Base-by-base conservation (phyloP, 2,888 invertebrate genomes). In the Amphipoea lucens region DNA sequence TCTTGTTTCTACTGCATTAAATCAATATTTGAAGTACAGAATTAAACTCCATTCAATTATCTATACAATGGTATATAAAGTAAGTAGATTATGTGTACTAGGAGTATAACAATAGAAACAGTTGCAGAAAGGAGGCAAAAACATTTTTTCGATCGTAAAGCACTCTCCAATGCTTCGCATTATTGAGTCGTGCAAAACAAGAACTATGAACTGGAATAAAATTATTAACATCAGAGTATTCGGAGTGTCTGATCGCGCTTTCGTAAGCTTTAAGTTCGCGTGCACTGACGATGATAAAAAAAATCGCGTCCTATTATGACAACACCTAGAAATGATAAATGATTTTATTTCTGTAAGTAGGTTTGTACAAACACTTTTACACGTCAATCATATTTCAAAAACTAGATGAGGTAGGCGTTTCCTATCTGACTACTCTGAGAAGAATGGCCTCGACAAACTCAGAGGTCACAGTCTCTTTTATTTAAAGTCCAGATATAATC, bases 221-320 rank as follows among this genome's bases (percentile, higher is more conserved):
- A 42, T 66, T n/a, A 66, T n/a, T 45, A 42, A 76, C 23, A 6
- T 17, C 11, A 4, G 7, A 29, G 36, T 65, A 36, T 54, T 65
- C 17, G n/a, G 23, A 36, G 51, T 51, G 12, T 57, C 45, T 60
- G 57, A 36, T 60, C 20, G 12, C 45, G 12, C n/a, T 48, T 48
- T n/a, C 20, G 20, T 40, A 62, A 40, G 48, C 51, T 20, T 42
- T 63, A 2, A 57, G 40, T 67, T n/a, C 67, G 14, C 12, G n/a
- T 11, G 79, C 79, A 67, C 48, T 23, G 57, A n/a, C 48, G 40
- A 42, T 29, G 57, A 57, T 12, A 45, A n/a, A 62, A 63, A 63
- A 63, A 7, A n/a, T 12, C 17, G 17, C 36, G 57, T 57, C 7
- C 23, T 23, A 36, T 69, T 69, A 29, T 23, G 14, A 36, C 5